Percentiles rank a stretch among this genome's conserved stretches.
These are phyloP conservation scores for Melozone crissalis DNA, from an alignment of 2,113 vertebrate genomes.

Conservation along the genomic window DNA sequence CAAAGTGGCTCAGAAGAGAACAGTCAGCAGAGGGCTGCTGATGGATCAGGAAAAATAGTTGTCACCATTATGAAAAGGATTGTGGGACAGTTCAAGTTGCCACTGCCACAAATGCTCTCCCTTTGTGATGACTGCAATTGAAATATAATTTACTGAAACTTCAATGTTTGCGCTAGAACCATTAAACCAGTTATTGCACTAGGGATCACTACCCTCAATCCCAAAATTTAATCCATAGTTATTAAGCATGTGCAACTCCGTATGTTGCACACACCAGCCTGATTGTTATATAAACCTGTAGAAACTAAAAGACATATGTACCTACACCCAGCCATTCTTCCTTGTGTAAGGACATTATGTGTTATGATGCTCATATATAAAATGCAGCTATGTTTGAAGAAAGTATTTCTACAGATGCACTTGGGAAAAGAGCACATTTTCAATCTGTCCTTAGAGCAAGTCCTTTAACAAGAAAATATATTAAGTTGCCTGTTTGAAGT, in stretches of 20 bases:
- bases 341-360: background rate
- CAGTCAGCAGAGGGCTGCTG: background rate
- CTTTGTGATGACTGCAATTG: background rate
- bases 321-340: background rate
- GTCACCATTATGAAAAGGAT: background rate
- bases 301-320: background rate
- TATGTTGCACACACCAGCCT: background rate
- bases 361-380: background rate
- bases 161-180: background rate
- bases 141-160: background rate
- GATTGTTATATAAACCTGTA: background rate
- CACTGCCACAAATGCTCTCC: background rate
- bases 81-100: background rate
- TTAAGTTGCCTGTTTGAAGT: constrained; percentile 8
- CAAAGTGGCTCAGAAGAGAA: background rate
- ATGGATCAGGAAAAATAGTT: background rate
- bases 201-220: background rate
- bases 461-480: constrained; percentile 10
- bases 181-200: background rate
- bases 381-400: background rate
- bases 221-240: background rate
- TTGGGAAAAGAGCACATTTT: background rate
- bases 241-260: background rate
- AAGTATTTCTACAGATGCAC: background rate
- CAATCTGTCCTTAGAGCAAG: background rate